Conservation (phyloP, 2,797 vertebrate species). For the Cossypha dichroa region DNA sequence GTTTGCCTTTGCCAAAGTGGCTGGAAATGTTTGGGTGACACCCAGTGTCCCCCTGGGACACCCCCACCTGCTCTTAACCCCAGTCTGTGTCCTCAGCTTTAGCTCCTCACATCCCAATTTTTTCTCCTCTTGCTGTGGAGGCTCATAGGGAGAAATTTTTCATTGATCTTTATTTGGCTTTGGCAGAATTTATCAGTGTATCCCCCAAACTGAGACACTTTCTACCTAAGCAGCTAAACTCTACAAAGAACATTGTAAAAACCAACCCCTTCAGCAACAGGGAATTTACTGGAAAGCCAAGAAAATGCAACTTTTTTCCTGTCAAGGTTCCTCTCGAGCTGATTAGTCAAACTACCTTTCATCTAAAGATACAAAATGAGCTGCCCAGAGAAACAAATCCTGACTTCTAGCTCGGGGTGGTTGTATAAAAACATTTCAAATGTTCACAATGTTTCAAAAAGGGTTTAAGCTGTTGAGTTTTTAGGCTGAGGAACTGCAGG, state of each 20-base stretch:
- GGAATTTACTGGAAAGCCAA: neutral
- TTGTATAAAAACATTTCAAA: neutral
- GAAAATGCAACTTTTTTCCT: neutral
- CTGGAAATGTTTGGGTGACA: neutral
- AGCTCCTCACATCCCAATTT: neutral
- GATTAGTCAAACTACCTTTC: neutral
- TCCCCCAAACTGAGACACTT: neutral
- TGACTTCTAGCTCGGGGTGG: neutral
- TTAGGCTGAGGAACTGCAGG: neutral
- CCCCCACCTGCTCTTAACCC: neutral
- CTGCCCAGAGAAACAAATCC: conserved; percentile 7
- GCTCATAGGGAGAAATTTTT: neutral
- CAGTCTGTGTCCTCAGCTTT: neutral
- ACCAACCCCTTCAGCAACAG: neutral
- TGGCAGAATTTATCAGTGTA: neutral
- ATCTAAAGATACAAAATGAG: conserved; percentile 27
- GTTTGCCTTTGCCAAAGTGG: neutral
- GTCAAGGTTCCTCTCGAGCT: neutral
- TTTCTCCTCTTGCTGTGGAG: neutral
- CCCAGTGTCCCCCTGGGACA: neutral
- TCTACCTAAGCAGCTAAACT: neutral
- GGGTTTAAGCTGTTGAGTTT: neutral
- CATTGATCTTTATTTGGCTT: neutral
- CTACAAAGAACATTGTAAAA: neutral
- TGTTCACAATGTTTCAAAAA: neutral